Conservation (phyloP, 2,888 invertebrate species). For the Ophion costatus region DNA sequence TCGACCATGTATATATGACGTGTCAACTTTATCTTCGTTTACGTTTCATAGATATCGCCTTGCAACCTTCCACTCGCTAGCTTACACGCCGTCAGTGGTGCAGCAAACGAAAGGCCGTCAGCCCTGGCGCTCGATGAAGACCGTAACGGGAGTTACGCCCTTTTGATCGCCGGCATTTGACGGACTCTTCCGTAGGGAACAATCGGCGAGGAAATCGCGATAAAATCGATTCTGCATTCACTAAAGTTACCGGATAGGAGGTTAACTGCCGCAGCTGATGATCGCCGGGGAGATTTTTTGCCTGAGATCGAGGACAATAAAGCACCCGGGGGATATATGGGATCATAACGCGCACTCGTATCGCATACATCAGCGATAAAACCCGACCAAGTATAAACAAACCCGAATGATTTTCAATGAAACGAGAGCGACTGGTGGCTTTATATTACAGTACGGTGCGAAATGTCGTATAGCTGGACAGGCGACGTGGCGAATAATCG, state of each 20-base stretch:
- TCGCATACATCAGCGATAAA: constrained; percentile 48
- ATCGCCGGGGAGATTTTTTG: constrained; percentile 44
- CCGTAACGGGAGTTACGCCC: background rate
- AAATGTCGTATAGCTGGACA: constrained; percentile 23
- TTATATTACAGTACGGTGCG: constrained; percentile 38
- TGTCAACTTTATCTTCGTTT: constrained; percentile 37
- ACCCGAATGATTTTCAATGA: constrained; percentile 34
- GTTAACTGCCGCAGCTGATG: constrained; percentile 28
- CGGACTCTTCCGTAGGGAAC: background rate
- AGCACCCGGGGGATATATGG: constrained; percentile 13
- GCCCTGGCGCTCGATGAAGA: background rate
- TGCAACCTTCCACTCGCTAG: constrained; percentile 36
- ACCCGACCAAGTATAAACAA: constrained; percentile 32
- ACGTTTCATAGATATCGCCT: constrained; percentile 30
- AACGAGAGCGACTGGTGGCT: constrained; percentile 38
- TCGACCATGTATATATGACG: background rate
- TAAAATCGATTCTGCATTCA: constrained; percentile 36
- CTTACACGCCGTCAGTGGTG: background rate
- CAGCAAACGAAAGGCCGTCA: background rate
- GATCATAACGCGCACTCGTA: constrained; percentile 2
- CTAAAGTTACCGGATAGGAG: constrained; percentile 17
- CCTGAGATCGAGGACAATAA: constrained; percentile 42
- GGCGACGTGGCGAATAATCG: constrained; percentile 54
- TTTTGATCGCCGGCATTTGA: background rate
- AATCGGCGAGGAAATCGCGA: constrained; percentile 50